A percentile compares a stretch with the other conserved stretches of the same genome.
These are phyloP conservation scores for Aelia acuminata DNA, from an alignment of 2,888 invertebrate species.

Conservation along the genomic window DNA sequence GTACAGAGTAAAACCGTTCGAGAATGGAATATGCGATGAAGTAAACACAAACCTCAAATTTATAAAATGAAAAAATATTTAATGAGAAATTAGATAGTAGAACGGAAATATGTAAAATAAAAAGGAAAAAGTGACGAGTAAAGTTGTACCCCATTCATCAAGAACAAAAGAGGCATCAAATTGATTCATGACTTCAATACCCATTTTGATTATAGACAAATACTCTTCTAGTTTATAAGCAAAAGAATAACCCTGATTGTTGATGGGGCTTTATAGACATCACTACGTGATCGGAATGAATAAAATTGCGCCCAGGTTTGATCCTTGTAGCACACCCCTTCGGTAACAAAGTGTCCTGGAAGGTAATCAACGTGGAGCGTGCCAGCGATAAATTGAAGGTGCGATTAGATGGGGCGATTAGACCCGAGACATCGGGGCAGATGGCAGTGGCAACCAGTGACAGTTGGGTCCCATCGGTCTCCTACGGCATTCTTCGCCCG, in stretches of 20 bases:
- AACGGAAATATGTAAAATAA: too few relatives aligned
- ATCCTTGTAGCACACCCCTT: background rate
- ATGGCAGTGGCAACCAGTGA: background rate
- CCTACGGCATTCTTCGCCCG: background rate
- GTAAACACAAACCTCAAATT: too few relatives aligned
- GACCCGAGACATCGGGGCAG: background rate
- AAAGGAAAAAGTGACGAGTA: too few relatives aligned
- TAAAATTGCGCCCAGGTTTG: background rate
- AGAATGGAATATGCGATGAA: too few relatives aligned
- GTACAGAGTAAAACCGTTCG: too few relatives aligned
- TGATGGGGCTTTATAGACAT: background rate
- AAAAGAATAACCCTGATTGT: background rate
- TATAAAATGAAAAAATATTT: too few relatives aligned
- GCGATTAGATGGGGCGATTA: slow-evolving; percentile 44
- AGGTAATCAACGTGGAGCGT: background rate
- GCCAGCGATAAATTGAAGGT: slow-evolving; percentile 25
- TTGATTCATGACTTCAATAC: background rate
- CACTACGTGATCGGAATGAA: background rate
- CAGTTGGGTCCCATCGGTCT: slow-evolving; percentile 1
- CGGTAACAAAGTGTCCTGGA: background rate
- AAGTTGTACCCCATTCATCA: too few relatives aligned
- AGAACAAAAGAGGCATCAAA: too few relatives aligned
- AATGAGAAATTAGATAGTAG: too few relatives aligned
- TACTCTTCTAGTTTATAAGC: background rate
- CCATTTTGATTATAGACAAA: background rate